Base-by-base conservation (phyloP, 2,797 vertebrate species). In the Holocentrus rufus region DNA sequence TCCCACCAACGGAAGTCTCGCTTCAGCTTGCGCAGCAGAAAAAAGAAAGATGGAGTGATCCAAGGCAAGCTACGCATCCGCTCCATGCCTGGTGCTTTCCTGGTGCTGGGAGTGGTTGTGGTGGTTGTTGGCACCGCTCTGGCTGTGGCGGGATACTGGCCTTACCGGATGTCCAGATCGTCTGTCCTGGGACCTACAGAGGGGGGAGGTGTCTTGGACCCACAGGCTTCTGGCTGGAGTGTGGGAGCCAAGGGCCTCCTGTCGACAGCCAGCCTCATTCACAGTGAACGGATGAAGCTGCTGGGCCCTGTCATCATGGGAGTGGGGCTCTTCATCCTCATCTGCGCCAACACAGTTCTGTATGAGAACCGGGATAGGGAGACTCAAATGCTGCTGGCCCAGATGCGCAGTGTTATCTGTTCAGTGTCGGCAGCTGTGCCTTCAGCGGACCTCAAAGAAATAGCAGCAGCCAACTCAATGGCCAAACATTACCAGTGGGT, bases 231-330 rank as follows among this genome's bases (percentile, higher is more conserved):
- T n/a, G 79, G 82, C 11, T 93, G 88, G 91, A 89, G 81, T 30
- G 50, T 90, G 25, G 88, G 87, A 18, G 68, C 90, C 1, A 92
- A 90, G 76, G 82, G 87, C 2, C 75, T 92, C 65, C 5, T 92
- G 25, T 34, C 87, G 42, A 46, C 93, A 9, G 74, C 82, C 7
- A 86, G 88, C 2, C 39, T 93, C 13, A 90, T 94, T 17, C 95
- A 96, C 70, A 93, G 91, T 0, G 96, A 98, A 82, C 94, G 96
- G 60, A 94, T 99, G 89, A 96, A 97, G 91, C 91, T 99, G 20
- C 91, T 98, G 0, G 98, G 98, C 1, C 97, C 98, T 0, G 95
- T 99, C 72, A 95, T 99, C 80, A 98, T 99, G 96, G 98, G 98
- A 30, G 95, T 98, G 1, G 98, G 97, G n/a, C 94, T 99, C 49